phyloP scores from a whole-genome alignment of 2,113 vertebrate genomes.

The Penelope pileata region DNA sequence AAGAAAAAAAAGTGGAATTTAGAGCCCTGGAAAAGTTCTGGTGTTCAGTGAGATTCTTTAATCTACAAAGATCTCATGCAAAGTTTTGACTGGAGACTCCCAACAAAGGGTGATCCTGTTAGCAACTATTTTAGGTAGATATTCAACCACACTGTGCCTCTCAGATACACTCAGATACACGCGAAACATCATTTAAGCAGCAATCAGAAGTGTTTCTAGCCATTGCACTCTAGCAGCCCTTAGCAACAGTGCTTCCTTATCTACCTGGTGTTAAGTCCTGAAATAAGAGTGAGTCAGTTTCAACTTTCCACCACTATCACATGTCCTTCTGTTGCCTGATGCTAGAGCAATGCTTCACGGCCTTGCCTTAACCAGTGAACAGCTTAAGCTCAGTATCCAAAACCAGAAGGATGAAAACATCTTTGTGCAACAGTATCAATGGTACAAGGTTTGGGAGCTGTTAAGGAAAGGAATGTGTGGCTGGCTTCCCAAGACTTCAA shows the following conservation, averaged over 20 bases:
- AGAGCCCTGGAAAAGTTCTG: background rate
- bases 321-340: background rate
- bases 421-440: background rate
- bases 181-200: background rate
- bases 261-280: background rate
- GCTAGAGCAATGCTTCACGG: background rate
- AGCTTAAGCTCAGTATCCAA: fast-evolving
- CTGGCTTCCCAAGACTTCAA: background rate
- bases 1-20: background rate
- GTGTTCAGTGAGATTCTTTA: background rate
- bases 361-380: background rate
- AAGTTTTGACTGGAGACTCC: background rate
- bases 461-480: background rate
- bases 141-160: background rate
- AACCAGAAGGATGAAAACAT: background rate
- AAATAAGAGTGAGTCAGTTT: conserved; percentile 34
- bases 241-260: background rate
- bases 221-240: background rate
- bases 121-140: background rate
- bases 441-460: background rate
- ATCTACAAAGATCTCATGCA: background rate
- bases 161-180: background rate
- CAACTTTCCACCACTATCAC: conserved; percentile 12
- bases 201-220: background rate
- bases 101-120: background rate